Conservation (phyloP, 1,140 invertebrate genomes). For the Micrasema minimum region DNA sequence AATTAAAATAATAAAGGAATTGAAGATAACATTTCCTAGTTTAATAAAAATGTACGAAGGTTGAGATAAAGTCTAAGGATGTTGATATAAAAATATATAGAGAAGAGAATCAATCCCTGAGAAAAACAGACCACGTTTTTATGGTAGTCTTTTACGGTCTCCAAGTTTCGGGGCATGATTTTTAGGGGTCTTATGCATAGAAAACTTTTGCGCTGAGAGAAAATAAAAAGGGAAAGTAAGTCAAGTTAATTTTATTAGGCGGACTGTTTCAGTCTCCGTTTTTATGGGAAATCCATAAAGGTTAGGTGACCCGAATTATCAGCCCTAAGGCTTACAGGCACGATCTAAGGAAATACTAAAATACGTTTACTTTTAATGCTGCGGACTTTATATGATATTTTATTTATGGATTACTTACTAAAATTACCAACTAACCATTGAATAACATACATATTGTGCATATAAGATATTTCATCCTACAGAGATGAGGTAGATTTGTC, state of each 20-base stretch:
- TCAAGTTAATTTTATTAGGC: slow-evolving; percentile 35
- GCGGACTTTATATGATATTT: too few relatives aligned
- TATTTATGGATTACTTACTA: too few relatives aligned
- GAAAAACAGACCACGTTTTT: slow-evolving; percentile 35
- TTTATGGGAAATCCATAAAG: slow-evolving; percentile 34
- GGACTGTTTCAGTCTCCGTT: slow-evolving; percentile 30
- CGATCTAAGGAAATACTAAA: too few relatives aligned
- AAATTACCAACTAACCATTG: too few relatives aligned
- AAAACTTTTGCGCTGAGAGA: slow-evolving; percentile 35
- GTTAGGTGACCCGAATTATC: slow-evolving; percentile 25
- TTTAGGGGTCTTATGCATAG: slow-evolving; percentile 34
- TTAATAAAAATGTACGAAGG: slow-evolving; percentile 7
- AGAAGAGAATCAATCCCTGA: slow-evolving; percentile 31
- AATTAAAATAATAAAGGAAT: too few relatives aligned
- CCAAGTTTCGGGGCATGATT: slow-evolving; percentile 32
- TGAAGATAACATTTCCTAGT: too few relatives aligned
- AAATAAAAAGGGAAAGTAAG: slow-evolving; percentile 32
- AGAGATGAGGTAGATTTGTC: too few relatives aligned
- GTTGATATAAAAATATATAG: slow-evolving; percentile 12
- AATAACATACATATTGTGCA: too few relatives aligned
- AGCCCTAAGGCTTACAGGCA: neutral
- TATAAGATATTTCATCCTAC: too few relatives aligned
- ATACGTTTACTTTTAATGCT: too few relatives aligned
- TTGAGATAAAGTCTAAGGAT: too few relatives aligned
- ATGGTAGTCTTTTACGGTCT: slow-evolving; percentile 33